phyloP scores from a whole-genome alignment of 1,140 invertebrate species.

The Protaetia brevitarsis region DNA sequence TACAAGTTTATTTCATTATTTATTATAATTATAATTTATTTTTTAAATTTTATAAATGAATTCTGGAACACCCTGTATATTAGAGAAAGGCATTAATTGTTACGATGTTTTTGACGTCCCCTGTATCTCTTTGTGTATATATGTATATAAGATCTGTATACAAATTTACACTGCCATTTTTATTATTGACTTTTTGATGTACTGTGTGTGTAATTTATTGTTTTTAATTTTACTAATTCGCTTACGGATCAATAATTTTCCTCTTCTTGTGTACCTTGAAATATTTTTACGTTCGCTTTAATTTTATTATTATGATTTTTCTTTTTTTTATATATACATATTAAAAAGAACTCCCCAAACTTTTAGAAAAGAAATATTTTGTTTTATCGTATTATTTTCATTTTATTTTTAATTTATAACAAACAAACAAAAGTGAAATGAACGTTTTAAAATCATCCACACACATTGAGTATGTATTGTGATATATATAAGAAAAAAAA shows the following conservation, averaged over 20 bases:
- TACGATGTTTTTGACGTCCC: no score
- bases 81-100: no score
- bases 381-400: background rate
- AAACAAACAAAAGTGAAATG: background rate
- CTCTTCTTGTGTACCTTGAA: background rate
- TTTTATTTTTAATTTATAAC: background rate
- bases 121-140: background rate
- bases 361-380: no score
- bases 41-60: no score
- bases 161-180: conserved; percentile 6
- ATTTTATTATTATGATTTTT: no score
- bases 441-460: background rate
- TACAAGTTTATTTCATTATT: no score
- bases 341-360: no score
- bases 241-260: no score
- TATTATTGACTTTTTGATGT: conserved; percentile 10
- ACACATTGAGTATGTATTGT: conserved; percentile 11
- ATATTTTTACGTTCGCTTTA: background rate
- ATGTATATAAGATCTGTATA: conserved; percentile 9
- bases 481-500: conserved; percentile 16
- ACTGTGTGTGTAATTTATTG: conserved; percentile 10
- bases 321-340: background rate
- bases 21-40: no score
- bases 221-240: no score
- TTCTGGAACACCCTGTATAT: no score